Evolutionary conservation across 2,888 invertebrate genomes (phyloP), one percentile per base, ranked within the genome.

Genomic region (Hypsopygia costalis): DNA sequence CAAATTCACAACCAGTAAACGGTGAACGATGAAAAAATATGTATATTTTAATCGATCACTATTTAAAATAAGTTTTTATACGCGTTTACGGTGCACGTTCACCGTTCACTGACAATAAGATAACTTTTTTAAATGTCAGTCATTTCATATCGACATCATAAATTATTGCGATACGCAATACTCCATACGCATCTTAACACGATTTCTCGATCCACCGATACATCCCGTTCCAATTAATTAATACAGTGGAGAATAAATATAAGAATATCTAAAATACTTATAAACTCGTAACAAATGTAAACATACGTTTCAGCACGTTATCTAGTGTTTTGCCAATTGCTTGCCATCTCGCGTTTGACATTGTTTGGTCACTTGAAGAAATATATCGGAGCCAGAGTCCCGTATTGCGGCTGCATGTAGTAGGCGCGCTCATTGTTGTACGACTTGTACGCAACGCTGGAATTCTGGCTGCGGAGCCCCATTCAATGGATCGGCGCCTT

Each of bases 401-500:
- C 70, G 69, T 73, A 71, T 48, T 63, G 81, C 70, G 77, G 73
- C 55, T 58, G 72, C 57, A 58, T 51, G 64, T 55, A 62, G 53
- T 58, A 62, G 41, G 54, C 36, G 56, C 57, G 64, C 46, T 57
- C 65, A 49, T 58, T 48, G 66, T 57, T 58, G 63, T 62, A 66
- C 58, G 59, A 34, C 44, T 63, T 68, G 72, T 63, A 64, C 49
- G 75, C 72, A 62, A 58, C 64, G 59, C 54, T 47, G 63, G 76
- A 58, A 55, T 36, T 53, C 78, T 71, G 79, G 71, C 81, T 69
- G 62, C 77, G 73, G 58, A 75, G 76, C 80, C 70, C 77, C 79
- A 76, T 81, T 90, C 94, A 96, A 91, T 96, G 96, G 80, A 96
- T 96, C 73, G 96, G 95, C 60, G 96, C 94, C 90, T 96, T 96